phyloP scores from a whole-genome alignment of 2,113 vertebrate species.

The Dasypus novemcinctus region DNA sequence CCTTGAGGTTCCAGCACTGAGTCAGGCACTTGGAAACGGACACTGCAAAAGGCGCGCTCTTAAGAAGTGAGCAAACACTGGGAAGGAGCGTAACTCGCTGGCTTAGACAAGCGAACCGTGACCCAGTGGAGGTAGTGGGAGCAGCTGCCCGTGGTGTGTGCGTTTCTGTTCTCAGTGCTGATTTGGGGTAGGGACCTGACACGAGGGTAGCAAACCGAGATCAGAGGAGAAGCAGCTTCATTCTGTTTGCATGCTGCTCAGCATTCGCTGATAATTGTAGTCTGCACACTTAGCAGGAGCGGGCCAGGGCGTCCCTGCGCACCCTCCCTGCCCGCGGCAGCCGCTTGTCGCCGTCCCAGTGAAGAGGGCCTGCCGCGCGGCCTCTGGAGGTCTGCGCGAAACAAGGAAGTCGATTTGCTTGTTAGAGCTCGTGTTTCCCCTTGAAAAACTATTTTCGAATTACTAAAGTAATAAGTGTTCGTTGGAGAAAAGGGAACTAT shows the following conservation, averaged over 20 bases:
- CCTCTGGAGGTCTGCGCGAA: not conserved
- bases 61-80: fast-evolving
- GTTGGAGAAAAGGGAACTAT: not conserved
- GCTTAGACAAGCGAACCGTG: not conserved
- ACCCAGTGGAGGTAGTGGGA: too few species aligned
- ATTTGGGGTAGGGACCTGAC: not conserved
- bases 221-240: not conserved
- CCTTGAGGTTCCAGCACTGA: not conserved
- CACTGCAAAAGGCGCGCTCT: fast-evolving
- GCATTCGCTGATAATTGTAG: not conserved
- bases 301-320: not conserved
- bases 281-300: fast-evolving
- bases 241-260: not conserved
- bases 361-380: not conserved
- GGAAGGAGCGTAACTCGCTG: too few species aligned
- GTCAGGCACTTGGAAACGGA: fast-evolving
- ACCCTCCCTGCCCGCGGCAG: too few species aligned
- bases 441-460: not conserved
- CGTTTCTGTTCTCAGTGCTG: not conserved
- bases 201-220: not conserved
- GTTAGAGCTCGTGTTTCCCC: not conserved
- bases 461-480: not conserved
- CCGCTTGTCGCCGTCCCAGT: too few species aligned
- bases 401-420: not conserved
- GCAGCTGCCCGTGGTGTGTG: not conserved